Evolutionary conservation across 2,797 vertebrate species (phyloP).

Genomic region (Gastrophryne carolinensis): DNA sequence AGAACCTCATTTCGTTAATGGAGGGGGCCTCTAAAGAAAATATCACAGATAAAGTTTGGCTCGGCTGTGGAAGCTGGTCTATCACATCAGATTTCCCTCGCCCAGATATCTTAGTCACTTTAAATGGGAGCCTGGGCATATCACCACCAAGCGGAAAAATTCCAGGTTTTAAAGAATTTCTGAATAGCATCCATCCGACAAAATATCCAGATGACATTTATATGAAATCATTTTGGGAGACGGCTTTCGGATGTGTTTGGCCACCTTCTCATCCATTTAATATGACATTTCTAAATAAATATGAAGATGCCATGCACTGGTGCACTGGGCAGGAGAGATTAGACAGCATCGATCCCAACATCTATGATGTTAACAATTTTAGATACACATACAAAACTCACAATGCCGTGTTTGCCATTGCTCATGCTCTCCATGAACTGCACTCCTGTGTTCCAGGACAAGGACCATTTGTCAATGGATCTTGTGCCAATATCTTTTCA

Average conservation of each 20-base stretch:
- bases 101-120: conserved; percentile 14
- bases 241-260: conserved; percentile 36
- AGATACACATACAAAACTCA: conserved; percentile 39
- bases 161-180: conserved; percentile 42
- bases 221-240: conserved; percentile 42
- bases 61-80: conserved; percentile 33
- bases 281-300: neutral
- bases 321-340: conserved; percentile 33
- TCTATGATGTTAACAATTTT: conserved; percentile 37
- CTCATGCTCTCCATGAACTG: conserved; percentile 42
- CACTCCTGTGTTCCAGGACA: conserved; percentile 7
- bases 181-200: conserved; percentile 30
- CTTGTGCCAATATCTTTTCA: conserved; percentile 32
- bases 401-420: conserved; percentile 40
- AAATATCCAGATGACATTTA: conserved; percentile 28
- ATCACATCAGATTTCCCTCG: conserved; percentile 35
- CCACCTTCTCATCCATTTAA: neutral
- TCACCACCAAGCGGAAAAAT: conserved; percentile 28
- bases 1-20: conserved; percentile 41
- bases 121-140: conserved; percentile 39
- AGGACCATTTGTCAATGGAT: conserved; percentile 30
- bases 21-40: conserved; percentile 31
- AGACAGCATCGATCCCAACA: conserved; percentile 13
- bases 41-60: conserved; percentile 42
- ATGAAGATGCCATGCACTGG: neutral